These are phyloP conservation scores for Trematomus loennbergii DNA, from an alignment of 2,113 vertebrate genomes.

Conservation along the genomic window DNA sequence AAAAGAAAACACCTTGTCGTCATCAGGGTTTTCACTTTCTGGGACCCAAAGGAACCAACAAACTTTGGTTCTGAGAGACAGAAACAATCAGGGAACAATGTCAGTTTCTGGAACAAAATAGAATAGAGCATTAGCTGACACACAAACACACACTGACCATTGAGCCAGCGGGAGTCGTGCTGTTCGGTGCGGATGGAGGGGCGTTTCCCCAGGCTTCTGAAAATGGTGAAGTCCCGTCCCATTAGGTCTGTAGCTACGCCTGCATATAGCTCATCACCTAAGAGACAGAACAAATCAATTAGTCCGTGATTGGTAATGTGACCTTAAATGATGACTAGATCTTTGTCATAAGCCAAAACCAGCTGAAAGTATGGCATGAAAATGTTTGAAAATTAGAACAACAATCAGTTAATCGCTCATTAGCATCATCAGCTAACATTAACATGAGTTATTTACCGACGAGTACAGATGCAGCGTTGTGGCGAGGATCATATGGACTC, in stretches of 20 bases:
- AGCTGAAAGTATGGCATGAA: neutral
- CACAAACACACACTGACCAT: constrained; percentile 83
- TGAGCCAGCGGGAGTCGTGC: constrained; percentile 98
- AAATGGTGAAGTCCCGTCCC: constrained; percentile 99
- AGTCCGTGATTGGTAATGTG: neutral
- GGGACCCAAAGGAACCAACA: constrained; percentile 95
- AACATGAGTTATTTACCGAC: constrained; percentile 83
- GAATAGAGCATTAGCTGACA: neutral
- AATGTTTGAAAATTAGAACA: neutral
- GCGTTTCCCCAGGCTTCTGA: constrained; percentile 92
- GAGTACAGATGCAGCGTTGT: constrained; percentile 90
- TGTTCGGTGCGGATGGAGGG: constrained; percentile 96
- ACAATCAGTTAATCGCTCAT: neutral
- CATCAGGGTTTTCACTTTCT: constrained; percentile 95
- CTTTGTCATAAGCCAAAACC: neutral
- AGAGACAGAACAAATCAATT: constrained; percentile 24
- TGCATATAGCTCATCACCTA: constrained; percentile 95
- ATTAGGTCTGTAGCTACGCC: constrained; percentile 98
- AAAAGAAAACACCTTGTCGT: constrained; percentile 99
- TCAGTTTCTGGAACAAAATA: neutral
- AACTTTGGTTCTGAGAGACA: constrained; percentile 93
- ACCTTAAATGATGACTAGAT: neutral
- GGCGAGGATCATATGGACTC: constrained; percentile 94
- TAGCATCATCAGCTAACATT: neutral
- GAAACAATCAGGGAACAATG: constrained; percentile 22